Percentiles rank a stretch among this genome's conserved stretches.
Conservation (phyloP, 2,888 invertebrate species). For the Limnephilus marmoratus region DNA sequence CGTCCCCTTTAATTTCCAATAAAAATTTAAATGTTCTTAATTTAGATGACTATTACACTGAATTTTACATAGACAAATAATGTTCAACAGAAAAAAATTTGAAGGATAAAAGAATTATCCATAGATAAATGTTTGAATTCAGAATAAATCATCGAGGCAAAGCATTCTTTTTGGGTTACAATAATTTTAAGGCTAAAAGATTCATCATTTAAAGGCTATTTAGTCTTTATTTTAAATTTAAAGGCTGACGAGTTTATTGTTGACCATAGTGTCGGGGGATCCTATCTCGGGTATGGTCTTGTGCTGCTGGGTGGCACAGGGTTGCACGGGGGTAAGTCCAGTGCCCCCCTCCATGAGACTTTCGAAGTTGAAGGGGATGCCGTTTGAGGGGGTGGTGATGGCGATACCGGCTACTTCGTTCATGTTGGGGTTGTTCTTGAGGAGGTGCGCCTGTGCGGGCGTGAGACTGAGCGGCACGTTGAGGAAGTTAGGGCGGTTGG, state of each 20-base stretch:
- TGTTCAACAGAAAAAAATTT: no score
- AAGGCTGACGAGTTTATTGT: constrained; percentile 90
- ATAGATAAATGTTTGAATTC: not conserved
- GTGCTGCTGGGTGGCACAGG: constrained; percentile 88
- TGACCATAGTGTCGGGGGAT: constrained; percentile 85
- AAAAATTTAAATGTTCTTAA: not conserved
- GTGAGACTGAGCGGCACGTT: constrained; percentile 80
- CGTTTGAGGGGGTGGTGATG: constrained; percentile 92
- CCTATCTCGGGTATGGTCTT: constrained; percentile 81
- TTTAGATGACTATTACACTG: not conserved
- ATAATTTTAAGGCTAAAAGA: constrained; percentile 2
- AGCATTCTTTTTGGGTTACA: not conserved
- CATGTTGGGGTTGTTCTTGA: constrained; percentile 72
- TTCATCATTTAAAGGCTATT: not conserved
- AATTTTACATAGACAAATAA: no score
- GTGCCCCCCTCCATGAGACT: constrained; percentile 96
- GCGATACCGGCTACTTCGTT: constrained; percentile 87
- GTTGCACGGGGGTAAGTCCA: constrained; percentile 89
- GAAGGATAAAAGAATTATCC: not conserved
- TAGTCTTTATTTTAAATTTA: constrained; percentile 68
- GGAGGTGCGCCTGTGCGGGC: constrained; percentile 76
- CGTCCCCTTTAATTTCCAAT: not conserved
- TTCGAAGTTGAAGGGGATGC: constrained; percentile 93
- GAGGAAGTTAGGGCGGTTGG: constrained; percentile 85
- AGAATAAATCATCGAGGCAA: not conserved